phyloP scores from a whole-genome alignment of 2,797 vertebrate species.

The Melanotaenia nigrans region DNA sequence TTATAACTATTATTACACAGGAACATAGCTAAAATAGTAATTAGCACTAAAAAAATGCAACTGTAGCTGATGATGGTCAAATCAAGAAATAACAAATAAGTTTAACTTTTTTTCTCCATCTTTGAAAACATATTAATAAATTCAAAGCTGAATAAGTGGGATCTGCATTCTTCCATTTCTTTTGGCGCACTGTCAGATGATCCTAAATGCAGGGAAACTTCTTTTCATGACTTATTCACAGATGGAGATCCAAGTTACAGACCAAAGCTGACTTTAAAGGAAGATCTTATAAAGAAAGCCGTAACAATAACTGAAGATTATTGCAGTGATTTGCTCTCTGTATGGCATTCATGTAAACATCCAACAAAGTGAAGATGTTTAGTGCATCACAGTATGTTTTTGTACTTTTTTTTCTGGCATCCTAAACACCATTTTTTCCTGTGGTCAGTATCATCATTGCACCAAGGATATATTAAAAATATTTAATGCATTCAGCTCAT shows the following conservation, averaged over 20 bases:
- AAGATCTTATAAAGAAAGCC: constrained; percentile 40
- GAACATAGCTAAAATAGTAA: neutral
- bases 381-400: neutral
- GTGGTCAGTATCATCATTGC: constrained; percentile 51
- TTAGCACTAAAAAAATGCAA: neutral
- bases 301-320: constrained; percentile 16
- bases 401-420: constrained; percentile 19
- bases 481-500: constrained; percentile 72
- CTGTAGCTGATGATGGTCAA: too few species aligned
- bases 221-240: constrained; percentile 35
- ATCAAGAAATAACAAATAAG: neutral
- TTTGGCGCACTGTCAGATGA: constrained; percentile 44
- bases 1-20: neutral
- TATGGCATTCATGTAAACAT: constrained; percentile 4
- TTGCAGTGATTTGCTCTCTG: constrained; percentile 1
- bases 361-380: neutral
- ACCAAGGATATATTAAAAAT: constrained; percentile 49
- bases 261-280: constrained; percentile 68
- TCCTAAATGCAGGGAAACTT: neutral
- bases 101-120: constrained; percentile 32
- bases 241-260: constrained; percentile 59
- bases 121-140: constrained; percentile 60
- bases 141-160: constrained; percentile 39
- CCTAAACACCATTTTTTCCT: neutral
- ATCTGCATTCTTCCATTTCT: constrained; percentile 59